Conservation (phyloP, 2,113 vertebrate genomes). For the Anguilla rostrata region DNA sequence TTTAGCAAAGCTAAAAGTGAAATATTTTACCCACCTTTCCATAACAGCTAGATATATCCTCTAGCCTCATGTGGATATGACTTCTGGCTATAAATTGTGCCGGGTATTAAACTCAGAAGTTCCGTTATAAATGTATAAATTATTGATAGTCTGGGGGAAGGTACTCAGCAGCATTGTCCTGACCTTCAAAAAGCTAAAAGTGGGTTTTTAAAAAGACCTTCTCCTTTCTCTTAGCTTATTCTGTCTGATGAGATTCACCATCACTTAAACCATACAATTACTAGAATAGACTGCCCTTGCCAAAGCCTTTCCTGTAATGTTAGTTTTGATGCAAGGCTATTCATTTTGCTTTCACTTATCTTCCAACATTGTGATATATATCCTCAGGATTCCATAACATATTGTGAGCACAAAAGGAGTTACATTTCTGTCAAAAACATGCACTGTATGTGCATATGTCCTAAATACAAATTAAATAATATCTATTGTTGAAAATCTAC, state of each 20-base stretch:
- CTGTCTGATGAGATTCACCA: constrained; percentile 33
- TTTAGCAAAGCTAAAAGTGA: constrained; percentile 17
- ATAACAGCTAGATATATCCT: constrained; percentile 36
- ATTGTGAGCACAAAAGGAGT: too few species aligned
- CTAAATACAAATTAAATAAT: too few species aligned
- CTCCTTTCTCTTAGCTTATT: constrained; percentile 32
- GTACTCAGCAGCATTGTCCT: constrained; percentile 36
- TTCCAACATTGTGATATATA: neutral
- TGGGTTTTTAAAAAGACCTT: constrained; percentile 40
- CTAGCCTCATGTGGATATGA: constrained; percentile 27
- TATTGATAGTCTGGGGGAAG: constrained; percentile 46
- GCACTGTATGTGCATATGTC: too few species aligned
- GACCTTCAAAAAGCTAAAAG: constrained; percentile 48
- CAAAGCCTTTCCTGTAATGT: constrained; percentile 17
- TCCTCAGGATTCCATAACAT: neutral
- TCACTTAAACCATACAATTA: constrained; percentile 37
- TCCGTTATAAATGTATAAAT: constrained; percentile 49
- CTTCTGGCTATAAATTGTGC: constrained; percentile 34
- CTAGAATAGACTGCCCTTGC: constrained; percentile 30
- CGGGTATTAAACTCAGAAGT: constrained; percentile 44
- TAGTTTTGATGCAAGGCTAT: neutral
- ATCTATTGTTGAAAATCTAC: too few species aligned
- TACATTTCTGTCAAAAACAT: too few species aligned
- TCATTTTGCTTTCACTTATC: neutral
- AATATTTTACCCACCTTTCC: neutral